Conservation (phyloP, 2,797 vertebrate genomes). For the Pangasius larnaudii region DNA sequence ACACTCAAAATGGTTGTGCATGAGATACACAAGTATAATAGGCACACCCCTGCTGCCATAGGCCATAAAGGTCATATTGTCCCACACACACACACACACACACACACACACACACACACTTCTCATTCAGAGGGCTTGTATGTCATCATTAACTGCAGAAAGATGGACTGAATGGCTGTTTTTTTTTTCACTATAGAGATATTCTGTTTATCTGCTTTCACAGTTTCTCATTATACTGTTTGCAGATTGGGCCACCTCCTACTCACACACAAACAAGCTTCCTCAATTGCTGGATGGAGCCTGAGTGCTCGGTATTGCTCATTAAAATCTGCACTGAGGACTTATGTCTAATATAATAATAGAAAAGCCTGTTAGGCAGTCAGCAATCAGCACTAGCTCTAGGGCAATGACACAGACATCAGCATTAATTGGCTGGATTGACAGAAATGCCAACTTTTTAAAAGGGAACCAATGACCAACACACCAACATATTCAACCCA, state of each 20-base stretch:
- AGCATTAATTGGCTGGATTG: conserved; percentile 56
- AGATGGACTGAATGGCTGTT: not conserved
- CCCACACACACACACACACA: not conserved
- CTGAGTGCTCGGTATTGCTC: conserved; percentile 48
- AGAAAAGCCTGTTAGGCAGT: conserved; percentile 41
- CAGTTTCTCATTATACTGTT: conserved; percentile 51
- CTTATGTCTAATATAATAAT: conserved; percentile 57
- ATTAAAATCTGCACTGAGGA: conserved; percentile 58
- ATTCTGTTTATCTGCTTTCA: conserved; percentile 44
- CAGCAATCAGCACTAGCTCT: conserved; percentile 45
- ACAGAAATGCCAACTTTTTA: conserved; percentile 9
- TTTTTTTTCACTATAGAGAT: not conserved
- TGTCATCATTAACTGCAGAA: conserved; percentile 37
- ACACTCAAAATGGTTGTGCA: not conserved
- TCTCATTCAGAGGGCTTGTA: not conserved
- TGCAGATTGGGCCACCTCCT: conserved; percentile 32
- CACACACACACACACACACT: not conserved
- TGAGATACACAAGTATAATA: conserved; percentile 27
- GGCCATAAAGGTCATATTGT: conserved; percentile 15
- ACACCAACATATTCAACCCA: not conserved
- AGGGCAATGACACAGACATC: conserved; percentile 39
- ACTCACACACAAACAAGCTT: conserved; percentile 25
- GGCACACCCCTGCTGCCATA: conserved; percentile 33
- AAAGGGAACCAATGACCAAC: not conserved
- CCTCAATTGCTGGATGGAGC: conserved; percentile 45